Percentiles rank a stretch among this genome's conserved stretches.
These are phyloP conservation scores for Mormyrops attenuatus DNA, from an alignment of 2,797 vertebrate species.

Conservation along the genomic window DNA sequence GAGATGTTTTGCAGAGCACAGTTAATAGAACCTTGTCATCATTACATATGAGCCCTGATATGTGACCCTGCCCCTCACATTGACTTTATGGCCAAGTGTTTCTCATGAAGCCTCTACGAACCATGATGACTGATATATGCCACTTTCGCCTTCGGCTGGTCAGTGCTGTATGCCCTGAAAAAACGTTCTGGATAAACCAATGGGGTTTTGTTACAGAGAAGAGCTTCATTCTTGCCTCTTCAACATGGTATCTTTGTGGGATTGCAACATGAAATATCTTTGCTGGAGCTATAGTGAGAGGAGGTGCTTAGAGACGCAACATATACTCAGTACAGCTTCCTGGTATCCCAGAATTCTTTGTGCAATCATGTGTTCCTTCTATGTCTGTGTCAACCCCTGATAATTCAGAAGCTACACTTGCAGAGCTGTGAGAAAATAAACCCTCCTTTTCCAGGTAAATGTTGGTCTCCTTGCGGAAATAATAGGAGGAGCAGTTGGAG, in stretches of 20 bases:
- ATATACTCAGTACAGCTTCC: not conserved
- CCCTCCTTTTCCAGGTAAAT: not conserved
- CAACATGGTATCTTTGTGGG: not conserved
- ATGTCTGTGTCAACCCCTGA: not conserved
- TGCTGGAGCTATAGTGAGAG: not conserved
- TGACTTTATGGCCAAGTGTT: not conserved
- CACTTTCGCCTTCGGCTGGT: not conserved
- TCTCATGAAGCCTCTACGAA: not conserved
- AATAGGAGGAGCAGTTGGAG: not conserved
- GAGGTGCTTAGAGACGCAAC: not conserved
- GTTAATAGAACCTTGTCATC: not conserved
- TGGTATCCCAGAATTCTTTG: not conserved
- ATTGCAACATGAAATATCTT: not conserved
- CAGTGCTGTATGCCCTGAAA: not conserved
- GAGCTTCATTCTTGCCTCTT: not conserved
- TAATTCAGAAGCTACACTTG: not conserved
- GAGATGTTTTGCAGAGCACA: not conserved
- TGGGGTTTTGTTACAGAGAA: not conserved
- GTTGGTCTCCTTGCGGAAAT: not conserved
- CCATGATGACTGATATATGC: not conserved
- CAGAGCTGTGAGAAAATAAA: not conserved
- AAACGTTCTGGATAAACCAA: not conserved
- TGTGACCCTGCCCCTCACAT: not conserved
- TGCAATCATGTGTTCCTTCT: not conserved
- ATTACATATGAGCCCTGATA: not conserved